Evolutionary conservation across 2,797 vertebrate genomes (phyloP), one percentile per base, ranked within the genome.

Genomic region (Hipposideros larvatus): DNA sequence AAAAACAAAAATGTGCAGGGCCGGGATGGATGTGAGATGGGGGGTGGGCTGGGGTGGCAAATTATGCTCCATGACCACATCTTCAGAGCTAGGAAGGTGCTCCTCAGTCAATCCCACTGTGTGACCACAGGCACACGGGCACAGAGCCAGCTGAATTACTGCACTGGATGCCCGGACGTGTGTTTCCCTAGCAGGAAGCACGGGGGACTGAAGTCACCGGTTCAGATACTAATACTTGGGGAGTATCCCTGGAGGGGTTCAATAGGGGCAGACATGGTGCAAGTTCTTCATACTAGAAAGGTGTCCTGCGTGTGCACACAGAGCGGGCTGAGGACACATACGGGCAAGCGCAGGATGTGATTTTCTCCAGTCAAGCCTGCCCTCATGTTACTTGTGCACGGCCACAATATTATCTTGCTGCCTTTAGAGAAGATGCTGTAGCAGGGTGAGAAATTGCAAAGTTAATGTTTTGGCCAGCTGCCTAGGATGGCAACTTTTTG

Each of bases 161-260:
- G 96, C 70, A 92, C 91, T 91, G 82, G 96, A 74, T 8, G 89
- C 77, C 96, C 87, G 86, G 90, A 95, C 7, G 0, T 63, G 3
- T 91, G 97, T 98, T 97, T 98, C 98, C 98, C 97, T 2, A 26
- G 96, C 95, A 98, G 98, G 98, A 98, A 98, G 98, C 97, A 98
- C 95, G 31, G 89, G 96, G 95, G 96, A 97, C 0, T 86, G 96
- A 7, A 90, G 97, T 95, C 98, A 97, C 90, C 87, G 73, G 90
- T 61, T 97, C 0, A 96, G 97, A 93, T 1, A 75, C 95, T 96
- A 98, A 71, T 74, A 96, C 87, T 94, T 77, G 87, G 97, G 48
- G 87, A 95, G 94, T 63, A 96, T 94, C 97, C 97, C 96, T 94
- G 70, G 96, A 89, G 95, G 94, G 95, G 92, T 75, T 97, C 63